Conservation (phyloP, 2,888 invertebrate genomes). For the Lacanobia oleracea region DNA sequence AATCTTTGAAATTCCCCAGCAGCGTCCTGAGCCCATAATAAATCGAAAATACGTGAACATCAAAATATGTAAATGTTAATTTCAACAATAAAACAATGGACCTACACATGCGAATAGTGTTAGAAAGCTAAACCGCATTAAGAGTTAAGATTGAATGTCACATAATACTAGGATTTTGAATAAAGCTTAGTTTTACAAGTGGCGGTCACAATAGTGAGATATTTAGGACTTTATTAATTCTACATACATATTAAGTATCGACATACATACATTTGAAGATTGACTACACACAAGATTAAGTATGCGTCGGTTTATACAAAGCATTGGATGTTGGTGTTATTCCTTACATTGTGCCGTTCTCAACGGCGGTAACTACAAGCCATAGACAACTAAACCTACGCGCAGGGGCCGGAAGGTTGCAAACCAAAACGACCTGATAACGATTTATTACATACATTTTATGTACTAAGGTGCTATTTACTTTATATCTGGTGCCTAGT, state of each 20-base stretch:
- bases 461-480: slow-evolving; percentile 79
- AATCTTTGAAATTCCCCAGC: slow-evolving; percentile 75
- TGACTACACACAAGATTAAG: slow-evolving; percentile 70
- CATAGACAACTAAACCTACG: slow-evolving; percentile 80
- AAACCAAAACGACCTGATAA: slow-evolving; percentile 75
- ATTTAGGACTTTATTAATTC: slow-evolving; percentile 68
- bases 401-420: slow-evolving; percentile 70
- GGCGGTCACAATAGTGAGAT: slow-evolving; percentile 59
- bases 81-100: slow-evolving; percentile 83
- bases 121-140: slow-evolving; percentile 76
- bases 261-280: slow-evolving; percentile 72
- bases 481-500: slow-evolving; percentile 74
- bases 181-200: slow-evolving; percentile 70
- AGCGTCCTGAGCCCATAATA: slow-evolving; percentile 76
- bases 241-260: slow-evolving; percentile 75
- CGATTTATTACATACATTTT: slow-evolving; percentile 68
- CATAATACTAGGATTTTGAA: slow-evolving; percentile 62
- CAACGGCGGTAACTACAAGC: slow-evolving; percentile 84
- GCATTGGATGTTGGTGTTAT: slow-evolving; percentile 84
- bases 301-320: slow-evolving; percentile 81
- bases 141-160: slow-evolving; percentile 64
- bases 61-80: slow-evolving; percentile 81
- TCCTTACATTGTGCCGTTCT: slow-evolving; percentile 84
- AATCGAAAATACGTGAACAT: slow-evolving; percentile 84
- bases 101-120: slow-evolving; percentile 83